Conservation (phyloP, 1,140 invertebrate genomes). For the Nomia melanderi region DNA sequence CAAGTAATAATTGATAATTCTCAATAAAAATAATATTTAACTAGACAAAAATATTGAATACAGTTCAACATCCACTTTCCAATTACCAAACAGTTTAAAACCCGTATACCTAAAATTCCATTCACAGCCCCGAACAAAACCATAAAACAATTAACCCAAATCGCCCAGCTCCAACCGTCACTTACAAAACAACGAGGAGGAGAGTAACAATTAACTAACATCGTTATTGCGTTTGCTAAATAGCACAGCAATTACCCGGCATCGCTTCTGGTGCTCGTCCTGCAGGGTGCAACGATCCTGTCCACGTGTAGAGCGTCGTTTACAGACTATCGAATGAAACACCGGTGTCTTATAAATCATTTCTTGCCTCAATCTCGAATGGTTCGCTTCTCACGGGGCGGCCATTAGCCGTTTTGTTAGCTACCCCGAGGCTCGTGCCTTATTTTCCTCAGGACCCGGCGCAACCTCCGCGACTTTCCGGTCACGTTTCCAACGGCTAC, state of each 20-base stretch:
- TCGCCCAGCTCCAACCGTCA: neutral
- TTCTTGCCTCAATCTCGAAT: conserved; percentile 53
- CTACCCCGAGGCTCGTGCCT: neutral
- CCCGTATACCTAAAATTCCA: no score
- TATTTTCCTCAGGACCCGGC: conserved; percentile 4
- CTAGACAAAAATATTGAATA: no score
- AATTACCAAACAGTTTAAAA: no score
- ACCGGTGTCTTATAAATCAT: conserved; percentile 53
- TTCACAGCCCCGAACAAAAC: no score
- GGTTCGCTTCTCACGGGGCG: conserved; percentile 53
- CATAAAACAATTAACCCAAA: neutral
- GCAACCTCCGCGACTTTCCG: conserved; percentile 32
- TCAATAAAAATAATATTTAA: no score
- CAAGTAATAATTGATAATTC: no score
- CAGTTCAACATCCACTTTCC: no score
- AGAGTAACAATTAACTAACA: neutral
- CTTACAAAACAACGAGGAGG: neutral
- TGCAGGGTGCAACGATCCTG: neutral
- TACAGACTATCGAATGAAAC: conserved; percentile 25
- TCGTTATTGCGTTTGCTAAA: conserved; percentile 8
- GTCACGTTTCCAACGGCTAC: conserved; percentile 29
- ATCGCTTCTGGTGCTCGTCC: neutral
- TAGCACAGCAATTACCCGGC: conserved; percentile 29
- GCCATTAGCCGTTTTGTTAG: conserved; percentile 53
- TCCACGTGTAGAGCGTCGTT: conserved; percentile 12